Evolutionary conservation across 2,113 vertebrate genomes (phyloP).

Genomic region (Daubentonia madagascariensis): DNA sequence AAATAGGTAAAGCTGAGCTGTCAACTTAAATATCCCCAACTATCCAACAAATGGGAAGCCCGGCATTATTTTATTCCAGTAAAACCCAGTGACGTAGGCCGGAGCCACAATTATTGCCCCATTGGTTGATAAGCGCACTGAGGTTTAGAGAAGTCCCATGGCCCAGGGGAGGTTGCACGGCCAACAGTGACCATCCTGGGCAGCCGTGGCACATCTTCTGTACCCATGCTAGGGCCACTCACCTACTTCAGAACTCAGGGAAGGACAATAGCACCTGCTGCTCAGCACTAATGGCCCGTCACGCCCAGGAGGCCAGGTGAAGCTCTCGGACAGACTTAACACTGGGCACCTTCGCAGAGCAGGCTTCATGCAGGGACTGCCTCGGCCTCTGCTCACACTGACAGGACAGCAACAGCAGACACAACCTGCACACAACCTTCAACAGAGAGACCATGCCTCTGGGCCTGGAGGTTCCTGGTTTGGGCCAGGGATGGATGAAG

Average conservation of each 20-base stretch:
- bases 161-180: accelerated
- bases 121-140: neutral
- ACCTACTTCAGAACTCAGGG: neutral
- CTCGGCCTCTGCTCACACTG: neutral
- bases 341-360: accelerated
- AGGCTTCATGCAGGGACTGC: accelerated
- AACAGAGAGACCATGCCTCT: neutral
- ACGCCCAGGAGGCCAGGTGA: accelerated
- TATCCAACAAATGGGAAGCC: neutral
- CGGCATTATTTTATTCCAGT: neutral
- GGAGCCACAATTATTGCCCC: neutral
- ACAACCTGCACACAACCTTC: neutral
- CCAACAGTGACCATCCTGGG: accelerated
- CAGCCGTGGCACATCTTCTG: neutral
- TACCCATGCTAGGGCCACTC: accelerated
- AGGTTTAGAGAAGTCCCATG: no score
- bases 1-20: neutral
- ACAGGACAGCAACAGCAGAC: neutral
- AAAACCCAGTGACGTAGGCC: neutral
- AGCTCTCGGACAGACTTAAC: accelerated
- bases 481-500: neutral
- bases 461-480: neutral
- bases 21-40: neutral
- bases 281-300: neutral
- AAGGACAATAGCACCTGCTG: accelerated